phyloP scores from a whole-genome alignment of 1,140 invertebrate genomes.

The Philaenus spumarius region DNA sequence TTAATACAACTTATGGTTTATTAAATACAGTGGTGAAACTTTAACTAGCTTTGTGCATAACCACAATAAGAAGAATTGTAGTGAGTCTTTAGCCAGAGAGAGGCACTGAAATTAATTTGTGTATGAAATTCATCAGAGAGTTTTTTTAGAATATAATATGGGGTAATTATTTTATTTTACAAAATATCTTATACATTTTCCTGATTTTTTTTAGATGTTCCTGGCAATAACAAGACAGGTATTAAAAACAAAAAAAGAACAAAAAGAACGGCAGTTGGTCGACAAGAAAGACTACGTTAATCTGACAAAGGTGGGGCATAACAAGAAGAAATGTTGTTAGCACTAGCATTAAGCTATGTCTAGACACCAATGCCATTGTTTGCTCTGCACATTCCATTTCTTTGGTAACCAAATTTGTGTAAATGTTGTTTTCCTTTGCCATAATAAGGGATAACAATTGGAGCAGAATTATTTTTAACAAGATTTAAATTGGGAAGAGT shows the following conservation, averaged over 20 bases:
- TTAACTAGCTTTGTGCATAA: neutral
- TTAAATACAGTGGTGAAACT: neutral
- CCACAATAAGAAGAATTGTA: neutral
- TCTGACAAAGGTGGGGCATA: slow-evolving; percentile 29
- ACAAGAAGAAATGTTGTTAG: slow-evolving; percentile 35
- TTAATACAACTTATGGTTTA: too few relatives aligned
- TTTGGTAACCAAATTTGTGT: too few relatives aligned
- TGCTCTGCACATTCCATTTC: too few relatives aligned
- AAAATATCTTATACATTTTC: neutral
- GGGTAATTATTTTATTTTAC: neutral
- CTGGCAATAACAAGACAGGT: slow-evolving; percentile 65
- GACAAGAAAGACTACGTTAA: slow-evolving; percentile 38
- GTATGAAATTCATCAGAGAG: neutral
- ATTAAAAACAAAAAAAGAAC: slow-evolving; percentile 57
- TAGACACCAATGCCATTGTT: too few relatives aligned
- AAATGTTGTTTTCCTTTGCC: too few relatives aligned
- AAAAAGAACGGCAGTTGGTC: slow-evolving; percentile 50
- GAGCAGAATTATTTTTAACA: too few relatives aligned
- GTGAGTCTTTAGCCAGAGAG: neutral
- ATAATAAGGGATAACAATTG: too few relatives aligned
- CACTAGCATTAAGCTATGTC: neutral
- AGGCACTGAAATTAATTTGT: neutral
- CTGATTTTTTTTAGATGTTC: slow-evolving; percentile 56
- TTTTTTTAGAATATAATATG: neutral
- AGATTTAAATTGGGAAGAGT: too few relatives aligned